A percentile compares a stretch with the other conserved stretches of the same genome.
Conservation (phyloP, 1,140 invertebrate genomes). For the Drosophila tristis region DNA sequence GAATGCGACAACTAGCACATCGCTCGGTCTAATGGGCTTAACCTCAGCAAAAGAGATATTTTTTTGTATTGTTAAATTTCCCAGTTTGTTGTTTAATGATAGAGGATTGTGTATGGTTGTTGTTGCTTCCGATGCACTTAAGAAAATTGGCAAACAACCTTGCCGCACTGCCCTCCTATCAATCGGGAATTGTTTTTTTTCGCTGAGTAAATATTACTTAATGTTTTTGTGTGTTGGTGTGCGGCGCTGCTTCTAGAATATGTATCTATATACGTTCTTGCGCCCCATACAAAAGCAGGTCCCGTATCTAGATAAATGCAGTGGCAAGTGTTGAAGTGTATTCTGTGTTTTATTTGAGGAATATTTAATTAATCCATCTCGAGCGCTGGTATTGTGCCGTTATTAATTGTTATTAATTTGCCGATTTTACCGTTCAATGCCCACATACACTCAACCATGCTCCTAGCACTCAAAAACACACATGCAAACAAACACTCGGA, state of each 20-base stretch:
- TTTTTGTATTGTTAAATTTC: constrained; percentile 48
- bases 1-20: constrained; percentile 54
- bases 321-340: constrained; percentile 41
- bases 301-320: constrained; percentile 49
- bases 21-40: constrained; percentile 40
- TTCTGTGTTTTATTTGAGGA: constrained; percentile 41
- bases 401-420: constrained; percentile 79
- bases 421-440: constrained; percentile 53
- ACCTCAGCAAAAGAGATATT: constrained; percentile 64
- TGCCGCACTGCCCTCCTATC: not conserved
- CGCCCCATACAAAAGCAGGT: constrained; percentile 4
- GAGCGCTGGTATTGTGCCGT: constrained; percentile 50
- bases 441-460: constrained; percentile 4
- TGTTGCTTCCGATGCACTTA: constrained; percentile 21
- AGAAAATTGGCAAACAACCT: constrained; percentile 28
- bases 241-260: constrained; percentile 60
- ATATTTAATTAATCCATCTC: constrained; percentile 64
- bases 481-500: constrained; percentile 34
- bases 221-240: constrained; percentile 71
- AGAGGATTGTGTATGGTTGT: constrained; percentile 51
- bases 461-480: too few species aligned
- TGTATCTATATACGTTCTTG: constrained; percentile 67
- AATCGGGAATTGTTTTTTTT: constrained; percentile 18
- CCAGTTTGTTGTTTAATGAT: constrained; percentile 62
- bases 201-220: constrained; percentile 77